These are phyloP conservation scores for Panthera leo DNA, from an alignment of 2,113 vertebrate species.

Conservation along the genomic window DNA sequence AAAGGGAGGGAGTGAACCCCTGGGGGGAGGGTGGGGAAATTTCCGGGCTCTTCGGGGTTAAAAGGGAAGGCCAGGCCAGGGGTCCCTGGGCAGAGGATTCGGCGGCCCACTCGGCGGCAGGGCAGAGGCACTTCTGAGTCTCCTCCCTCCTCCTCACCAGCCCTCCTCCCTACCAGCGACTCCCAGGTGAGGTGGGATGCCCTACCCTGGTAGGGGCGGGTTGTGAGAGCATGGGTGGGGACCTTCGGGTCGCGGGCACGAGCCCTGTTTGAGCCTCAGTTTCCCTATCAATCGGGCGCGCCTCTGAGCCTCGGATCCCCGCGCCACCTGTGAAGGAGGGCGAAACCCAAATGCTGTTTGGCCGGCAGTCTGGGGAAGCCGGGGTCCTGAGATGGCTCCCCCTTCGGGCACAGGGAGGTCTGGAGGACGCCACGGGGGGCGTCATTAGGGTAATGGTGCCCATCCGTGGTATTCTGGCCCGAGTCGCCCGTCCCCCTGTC, in stretches of 20 bases:
- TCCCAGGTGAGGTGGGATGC: slow-evolving; percentile 56
- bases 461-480: not conserved
- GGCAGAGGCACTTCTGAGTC: not conserved
- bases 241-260: not conserved
- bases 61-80: slow-evolving; percentile 65
- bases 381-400: not conserved
- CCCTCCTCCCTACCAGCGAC: not conserved
- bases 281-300: not conserved
- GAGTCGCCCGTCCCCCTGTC: not conserved
- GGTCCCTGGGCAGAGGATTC: slow-evolving; percentile 56
- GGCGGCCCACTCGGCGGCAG: not conserved
- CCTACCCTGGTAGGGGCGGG: not conserved
- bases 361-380: not conserved
- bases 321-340: not conserved
- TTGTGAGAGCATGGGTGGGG: not conserved
- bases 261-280: not conserved
- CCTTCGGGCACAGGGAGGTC: not conserved
- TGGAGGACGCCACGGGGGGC: not conserved
- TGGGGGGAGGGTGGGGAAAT: slow-evolving; percentile 48
- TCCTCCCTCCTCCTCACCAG: not conserved
- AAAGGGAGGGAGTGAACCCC: slow-evolving; percentile 51
- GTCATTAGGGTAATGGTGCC: not conserved
- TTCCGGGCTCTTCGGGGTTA: slow-evolving; percentile 70
- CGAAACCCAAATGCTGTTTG: not conserved
- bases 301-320: not conserved